Conservation (phyloP, 2,797 vertebrate species). For the Malacoctenus gilli region DNA sequence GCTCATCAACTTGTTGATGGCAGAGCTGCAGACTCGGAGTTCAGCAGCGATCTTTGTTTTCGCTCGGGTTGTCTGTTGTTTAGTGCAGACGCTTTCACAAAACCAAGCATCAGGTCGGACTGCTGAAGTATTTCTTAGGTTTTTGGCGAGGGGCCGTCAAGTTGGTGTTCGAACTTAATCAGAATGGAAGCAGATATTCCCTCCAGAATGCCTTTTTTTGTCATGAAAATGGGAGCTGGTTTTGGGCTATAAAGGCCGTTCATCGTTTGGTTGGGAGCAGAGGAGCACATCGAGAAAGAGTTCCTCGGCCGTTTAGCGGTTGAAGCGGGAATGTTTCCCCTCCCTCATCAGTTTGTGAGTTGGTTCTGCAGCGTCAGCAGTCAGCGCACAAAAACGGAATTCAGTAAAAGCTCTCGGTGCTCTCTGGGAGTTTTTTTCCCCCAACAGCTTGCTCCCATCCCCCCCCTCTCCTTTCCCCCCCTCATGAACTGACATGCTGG, state of each 20-base stretch:
- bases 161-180: too few relatives aligned
- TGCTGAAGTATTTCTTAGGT: background rate
- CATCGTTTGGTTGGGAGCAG: constrained; percentile 75
- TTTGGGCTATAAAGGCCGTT: constrained; percentile 80
- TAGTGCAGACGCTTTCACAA: background rate
- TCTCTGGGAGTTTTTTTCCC: constrained; percentile 60
- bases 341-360: constrained; percentile 78
- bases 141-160: too few relatives aligned
- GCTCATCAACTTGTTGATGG: background rate
- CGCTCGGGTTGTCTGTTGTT: background rate
- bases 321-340: constrained; percentile 71
- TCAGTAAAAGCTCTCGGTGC: constrained; percentile 79
- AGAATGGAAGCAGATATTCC: constrained; percentile 26
- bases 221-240: constrained; percentile 67
- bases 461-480: constrained; percentile 71
- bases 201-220: constrained; percentile 42
- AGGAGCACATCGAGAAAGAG: constrained; percentile 67
- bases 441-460: constrained; percentile 80
- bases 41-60: constrained; percentile 8
- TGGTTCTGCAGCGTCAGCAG: constrained; percentile 84
- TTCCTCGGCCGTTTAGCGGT: constrained; percentile 77
- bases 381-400: constrained; percentile 84
- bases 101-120: background rate
- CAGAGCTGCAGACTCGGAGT: background rate
- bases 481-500: constrained; percentile 82